phyloP scores from a whole-genome alignment of 2,113 vertebrate species.

The Eulacestoma nigropectus region DNA sequence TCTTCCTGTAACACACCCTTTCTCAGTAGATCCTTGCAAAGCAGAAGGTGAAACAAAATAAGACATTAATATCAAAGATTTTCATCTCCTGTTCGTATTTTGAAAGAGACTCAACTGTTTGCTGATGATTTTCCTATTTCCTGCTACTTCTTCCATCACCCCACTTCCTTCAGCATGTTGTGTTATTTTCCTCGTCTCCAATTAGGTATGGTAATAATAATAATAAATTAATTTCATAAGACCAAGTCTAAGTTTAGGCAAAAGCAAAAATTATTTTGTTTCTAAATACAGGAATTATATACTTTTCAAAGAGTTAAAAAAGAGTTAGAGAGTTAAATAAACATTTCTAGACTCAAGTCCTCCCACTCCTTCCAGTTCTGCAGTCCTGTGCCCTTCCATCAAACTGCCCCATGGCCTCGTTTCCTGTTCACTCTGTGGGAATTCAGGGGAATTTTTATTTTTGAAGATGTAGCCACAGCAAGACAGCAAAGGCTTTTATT shows the following conservation, averaged over 20 bases:
- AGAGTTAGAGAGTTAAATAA: background rate
- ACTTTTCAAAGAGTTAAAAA: background rate
- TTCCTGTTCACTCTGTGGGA: background rate
- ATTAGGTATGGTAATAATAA: background rate
- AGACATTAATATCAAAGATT: background rate
- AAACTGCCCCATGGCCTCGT: fast-evolving
- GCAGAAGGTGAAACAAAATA: background rate
- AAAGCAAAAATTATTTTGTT: background rate
- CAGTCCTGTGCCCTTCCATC: background rate
- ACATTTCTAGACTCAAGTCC: background rate
- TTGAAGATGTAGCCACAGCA: background rate
- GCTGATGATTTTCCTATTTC: background rate
- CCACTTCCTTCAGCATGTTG: background rate
- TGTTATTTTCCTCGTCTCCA: background rate
- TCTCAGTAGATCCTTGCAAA: background rate
- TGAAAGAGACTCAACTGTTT: background rate
- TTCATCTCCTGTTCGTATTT: background rate
- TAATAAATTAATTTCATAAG: background rate
- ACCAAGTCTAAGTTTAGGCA: background rate
- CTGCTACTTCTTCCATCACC: background rate
- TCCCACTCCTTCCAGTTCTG: background rate
- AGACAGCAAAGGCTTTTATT: background rate
- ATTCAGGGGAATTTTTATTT: background rate
- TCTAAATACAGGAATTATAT: background rate
- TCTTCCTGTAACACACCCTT: background rate